phyloP scores from a whole-genome alignment of 2,888 invertebrate species.

The Clunio marinus region DNA sequence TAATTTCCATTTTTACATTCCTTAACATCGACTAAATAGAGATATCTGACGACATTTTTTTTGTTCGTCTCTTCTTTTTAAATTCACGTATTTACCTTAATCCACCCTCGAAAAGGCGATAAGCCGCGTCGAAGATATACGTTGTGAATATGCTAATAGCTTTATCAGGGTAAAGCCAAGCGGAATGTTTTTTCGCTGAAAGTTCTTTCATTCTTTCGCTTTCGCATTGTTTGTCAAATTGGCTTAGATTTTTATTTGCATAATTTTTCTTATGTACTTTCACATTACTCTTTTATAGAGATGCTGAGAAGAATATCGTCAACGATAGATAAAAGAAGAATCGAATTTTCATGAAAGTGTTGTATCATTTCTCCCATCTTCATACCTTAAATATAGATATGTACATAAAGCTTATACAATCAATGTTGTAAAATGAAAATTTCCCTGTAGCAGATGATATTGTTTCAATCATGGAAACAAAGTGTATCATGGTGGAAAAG shows the following conservation, averaged over 20 bases:
- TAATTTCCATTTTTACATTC: constrained; percentile 4
- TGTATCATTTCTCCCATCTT: neutral
- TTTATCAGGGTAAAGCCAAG: constrained; percentile 1
- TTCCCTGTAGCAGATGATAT: neutral
- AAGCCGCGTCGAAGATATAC: constrained; percentile 23
- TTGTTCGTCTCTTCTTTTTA: constrained; percentile 6
- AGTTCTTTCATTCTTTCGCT: neutral
- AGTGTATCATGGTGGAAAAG: constrained; percentile 25
- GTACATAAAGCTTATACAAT: no score
- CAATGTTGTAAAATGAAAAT: neutral
- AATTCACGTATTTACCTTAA: constrained; percentile 37
- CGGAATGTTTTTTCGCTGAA: constrained; percentile 5
- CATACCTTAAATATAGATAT: no score
- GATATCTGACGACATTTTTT: constrained; percentile 18
- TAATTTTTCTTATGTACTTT: neutral
- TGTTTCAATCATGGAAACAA: constrained; percentile 1
- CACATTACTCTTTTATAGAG: neutral
- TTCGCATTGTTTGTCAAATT: constrained; percentile 35
- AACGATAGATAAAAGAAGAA: neutral
- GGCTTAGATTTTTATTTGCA: constrained; percentile 34
- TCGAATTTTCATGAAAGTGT: neutral
- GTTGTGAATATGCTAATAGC: constrained; percentile 39
- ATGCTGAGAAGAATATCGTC: neutral
- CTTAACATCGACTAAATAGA: neutral
- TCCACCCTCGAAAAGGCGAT: constrained; percentile 32